A percentile compares a stretch with the other conserved stretches of the same genome.
phyloP scores from a whole-genome alignment of 1,140 invertebrate genomes.

The Lepidurus couesii region DNA sequence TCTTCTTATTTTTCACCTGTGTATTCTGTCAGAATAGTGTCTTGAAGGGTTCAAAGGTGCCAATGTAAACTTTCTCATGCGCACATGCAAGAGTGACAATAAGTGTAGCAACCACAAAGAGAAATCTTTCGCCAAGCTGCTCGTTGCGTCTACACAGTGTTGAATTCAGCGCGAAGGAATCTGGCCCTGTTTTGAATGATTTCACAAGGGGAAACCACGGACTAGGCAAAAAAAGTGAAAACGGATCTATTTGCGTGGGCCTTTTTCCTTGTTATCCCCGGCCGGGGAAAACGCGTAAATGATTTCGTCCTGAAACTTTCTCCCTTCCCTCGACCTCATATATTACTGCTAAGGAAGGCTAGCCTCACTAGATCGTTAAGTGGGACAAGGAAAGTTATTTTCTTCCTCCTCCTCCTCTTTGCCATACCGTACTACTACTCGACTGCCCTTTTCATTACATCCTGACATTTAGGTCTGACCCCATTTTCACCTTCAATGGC shows the following conservation, averaged over 20 bases:
- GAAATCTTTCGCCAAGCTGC: not conserved
- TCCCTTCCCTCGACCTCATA: conserved; percentile 11
- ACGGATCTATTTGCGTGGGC: not conserved
- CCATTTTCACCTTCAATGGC: not conserved
- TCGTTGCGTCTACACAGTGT: not conserved
- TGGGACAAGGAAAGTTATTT: conserved; percentile 15
- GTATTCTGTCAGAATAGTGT: no score
- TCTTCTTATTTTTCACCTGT: no score
- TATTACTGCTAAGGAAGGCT: not conserved
- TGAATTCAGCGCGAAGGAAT: not conserved
- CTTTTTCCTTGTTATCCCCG: not conserved
- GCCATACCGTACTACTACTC: not conserved
- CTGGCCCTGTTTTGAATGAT: not conserved
- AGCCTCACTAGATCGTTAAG: not conserved
- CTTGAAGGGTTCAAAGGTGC: not conserved
- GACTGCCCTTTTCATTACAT: not conserved
- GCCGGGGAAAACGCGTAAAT: not conserved
- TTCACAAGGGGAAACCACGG: not conserved
- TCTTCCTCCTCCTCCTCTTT: not conserved
- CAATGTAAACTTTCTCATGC: not conserved
- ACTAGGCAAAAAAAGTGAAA: not conserved
- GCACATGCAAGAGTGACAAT: not conserved
- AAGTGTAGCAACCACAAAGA: not conserved
- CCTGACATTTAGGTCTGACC: not conserved
- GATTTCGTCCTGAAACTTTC: not conserved